Percentiles rank a stretch among this genome's conserved stretches.
phyloP scores from a whole-genome alignment of 2,113 vertebrate species.

The Bettongia penicillata region DNA sequence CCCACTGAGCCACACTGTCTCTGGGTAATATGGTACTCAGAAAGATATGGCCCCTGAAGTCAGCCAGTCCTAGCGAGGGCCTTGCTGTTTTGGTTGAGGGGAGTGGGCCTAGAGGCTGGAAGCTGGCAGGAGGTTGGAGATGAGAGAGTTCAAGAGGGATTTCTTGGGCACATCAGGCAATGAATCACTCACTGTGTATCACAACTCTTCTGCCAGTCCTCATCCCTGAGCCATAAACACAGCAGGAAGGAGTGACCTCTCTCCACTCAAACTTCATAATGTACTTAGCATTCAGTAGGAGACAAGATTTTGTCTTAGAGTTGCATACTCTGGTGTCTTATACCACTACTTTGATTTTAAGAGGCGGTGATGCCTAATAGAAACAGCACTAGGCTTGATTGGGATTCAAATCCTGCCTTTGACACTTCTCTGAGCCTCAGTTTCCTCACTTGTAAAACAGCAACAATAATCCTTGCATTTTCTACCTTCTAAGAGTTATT shows the following conservation, averaged over 20 bases:
- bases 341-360: background rate
- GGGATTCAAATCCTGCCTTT: background rate
- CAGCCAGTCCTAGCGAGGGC: background rate
- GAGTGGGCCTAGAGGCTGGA: background rate
- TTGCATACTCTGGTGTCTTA: background rate
- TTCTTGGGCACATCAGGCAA: background rate
- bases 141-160: conserved; percentile 40
- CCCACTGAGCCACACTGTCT: background rate
- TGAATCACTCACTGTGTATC: too few species aligned
- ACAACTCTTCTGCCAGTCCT: background rate
- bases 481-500: background rate
- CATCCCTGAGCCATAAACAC: background rate
- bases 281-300: background rate
- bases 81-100: conserved; percentile 9
- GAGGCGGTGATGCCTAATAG: background rate
- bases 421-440: background rate
- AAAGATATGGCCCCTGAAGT: background rate
- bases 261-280: background rate
- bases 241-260: background rate
- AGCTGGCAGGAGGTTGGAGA: background rate
- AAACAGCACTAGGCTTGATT: background rate
- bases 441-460: background rate
- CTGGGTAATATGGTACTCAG: background rate
- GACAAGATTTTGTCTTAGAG: background rate
- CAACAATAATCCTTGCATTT: background rate